These are phyloP conservation scores for Myodes glareolus DNA, from an alignment of 2,113 vertebrate species.

Conservation along the genomic window DNA sequence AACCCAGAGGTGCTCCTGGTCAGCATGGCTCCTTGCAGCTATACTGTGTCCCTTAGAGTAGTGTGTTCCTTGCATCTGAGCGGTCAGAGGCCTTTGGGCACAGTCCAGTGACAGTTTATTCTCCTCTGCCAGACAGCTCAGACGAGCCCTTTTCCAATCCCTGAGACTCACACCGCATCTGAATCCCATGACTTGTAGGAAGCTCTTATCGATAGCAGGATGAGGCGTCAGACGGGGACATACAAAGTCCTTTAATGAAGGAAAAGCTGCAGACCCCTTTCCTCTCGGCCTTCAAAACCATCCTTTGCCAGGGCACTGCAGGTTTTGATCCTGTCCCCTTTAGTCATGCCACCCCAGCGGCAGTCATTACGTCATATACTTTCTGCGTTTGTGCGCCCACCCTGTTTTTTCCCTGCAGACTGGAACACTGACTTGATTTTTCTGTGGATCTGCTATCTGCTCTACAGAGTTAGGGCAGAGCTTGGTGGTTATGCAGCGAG, in stretches of 20 bases:
- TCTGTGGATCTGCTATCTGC: slow-evolving; percentile 44
- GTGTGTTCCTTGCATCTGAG: not conserved
- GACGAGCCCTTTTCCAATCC: not conserved
- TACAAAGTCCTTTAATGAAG: not conserved
- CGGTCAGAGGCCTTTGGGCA: not conserved
- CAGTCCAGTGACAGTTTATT: slow-evolving; percentile 23
- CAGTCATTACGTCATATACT: not conserved
- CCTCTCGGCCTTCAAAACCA: slow-evolving; percentile 4
- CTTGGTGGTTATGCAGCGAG: slow-evolving; percentile 7
- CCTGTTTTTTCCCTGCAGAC: not conserved
- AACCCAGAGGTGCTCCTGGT: not conserved
- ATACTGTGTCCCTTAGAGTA: not conserved
- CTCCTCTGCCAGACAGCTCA: not conserved
- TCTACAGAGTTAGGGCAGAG: not conserved
- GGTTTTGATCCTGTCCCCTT: not conserved
- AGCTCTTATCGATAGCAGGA: not conserved
- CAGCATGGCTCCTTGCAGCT: not conserved
- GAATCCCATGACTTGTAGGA: slow-evolving; percentile 7
- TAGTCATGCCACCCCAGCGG: not conserved
- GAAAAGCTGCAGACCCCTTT: not conserved
- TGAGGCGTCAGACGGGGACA: not conserved
- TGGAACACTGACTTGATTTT: slow-evolving; percentile 58
- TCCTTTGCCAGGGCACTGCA: slow-evolving; percentile 43
- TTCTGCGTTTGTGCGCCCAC: not conserved
- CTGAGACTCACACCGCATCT: not conserved